Evolutionary conservation across 1,140 invertebrate species (phyloP), one percentile per base, ranked within the genome.

Genomic region (Leptestheria dahalacensis): DNA sequence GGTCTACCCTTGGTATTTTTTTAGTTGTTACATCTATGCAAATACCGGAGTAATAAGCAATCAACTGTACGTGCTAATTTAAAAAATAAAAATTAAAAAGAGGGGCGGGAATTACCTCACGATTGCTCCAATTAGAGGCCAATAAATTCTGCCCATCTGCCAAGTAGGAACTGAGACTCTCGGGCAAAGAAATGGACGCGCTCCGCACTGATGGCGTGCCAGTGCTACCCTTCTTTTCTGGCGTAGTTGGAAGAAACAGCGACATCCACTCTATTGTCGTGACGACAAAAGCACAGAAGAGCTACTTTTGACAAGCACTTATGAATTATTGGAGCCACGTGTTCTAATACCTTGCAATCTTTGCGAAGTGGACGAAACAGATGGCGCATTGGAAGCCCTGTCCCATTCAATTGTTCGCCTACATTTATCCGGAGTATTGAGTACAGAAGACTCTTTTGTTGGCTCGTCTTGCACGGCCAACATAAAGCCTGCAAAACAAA

Each of bases 191-290:
- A 18, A 55, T 29, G 3, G 53, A 28, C 10, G 33, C 21, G 21
- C 53, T 55, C 28, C 53, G 26, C 10, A 55, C 53, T 9, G 53
- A 55, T 10, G 53, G 18, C 3, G 53, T 25, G 15, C 28, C 50
- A 4, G 1, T 20, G 12, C 50, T 26, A 33, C 20, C 18, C 53
- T 55, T 55, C 15, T 15, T 41, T 33, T 29, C 26, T 4, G 53
- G 53, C 11, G 53, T 55, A 11, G 21, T 55, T 2, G 53, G 53
- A 24, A 55, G 26, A 6, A 55, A 33, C 1, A 55, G 26, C 1
- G 53, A 55, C 53, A 55, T 55, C 53, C 53, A 55, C 33, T 55
- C 53, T 55, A 18, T 29, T 11, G 33, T n/a, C n/a, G n/a, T n/a
- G 33, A 55, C 20, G 18, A 50, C n/a, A 50, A 50, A 23, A 6